Percentiles rank a stretch among this genome's conserved stretches.
Conservation (phyloP, 2,113 vertebrate genomes). For the cattle (Bos taurus) region ARS-UCD2.0 NC_037352.1:4456501-4457000, state of each 20-base stretch:
- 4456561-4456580: neutral
- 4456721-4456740: neutral
- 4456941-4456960: neutral
- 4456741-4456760: neutral
- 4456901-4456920: neutral
- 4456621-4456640: neutral
- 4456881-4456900: neutral
- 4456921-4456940: neutral
- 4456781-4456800: accelerated
- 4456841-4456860: no score
- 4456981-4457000: neutral
- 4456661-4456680: neutral
- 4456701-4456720: neutral
- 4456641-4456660: neutral
- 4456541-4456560: neutral
- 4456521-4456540: neutral
- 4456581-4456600: neutral
- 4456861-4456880: neutral
- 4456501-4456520: neutral
- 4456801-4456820: accelerated
- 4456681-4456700: accelerated
- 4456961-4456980: neutral
- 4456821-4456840: neutral
- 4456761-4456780: neutral
- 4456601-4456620: neutral